A percentile compares a stretch with the other conserved stretches of the same genome.
Evolutionary conservation across 2,888 invertebrate species (phyloP).

Genomic region (Melinaea menophilus): DNA sequence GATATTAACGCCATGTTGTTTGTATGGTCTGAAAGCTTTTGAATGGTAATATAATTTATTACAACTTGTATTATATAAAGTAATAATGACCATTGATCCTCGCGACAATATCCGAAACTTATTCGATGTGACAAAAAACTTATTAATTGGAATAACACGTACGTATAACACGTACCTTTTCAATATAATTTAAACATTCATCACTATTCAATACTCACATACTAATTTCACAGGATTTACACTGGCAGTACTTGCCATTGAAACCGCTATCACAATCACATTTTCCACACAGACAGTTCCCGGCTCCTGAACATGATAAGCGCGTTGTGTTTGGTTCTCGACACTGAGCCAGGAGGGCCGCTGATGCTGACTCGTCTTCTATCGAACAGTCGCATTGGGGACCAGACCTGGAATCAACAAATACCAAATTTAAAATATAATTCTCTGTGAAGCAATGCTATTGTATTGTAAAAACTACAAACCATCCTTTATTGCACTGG

Average conservation of each 20-base stretch:
- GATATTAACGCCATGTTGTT: not conserved
- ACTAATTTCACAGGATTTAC: slow-evolving; percentile 74
- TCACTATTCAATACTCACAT: slow-evolving; percentile 48
- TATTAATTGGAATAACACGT: no score
- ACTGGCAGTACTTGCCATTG: slow-evolving; percentile 80
- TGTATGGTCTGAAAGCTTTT: not conserved
- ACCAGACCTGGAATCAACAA: slow-evolving; percentile 64
- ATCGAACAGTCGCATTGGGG: slow-evolving; percentile 75
- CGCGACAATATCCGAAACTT: no score
- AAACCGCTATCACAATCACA: slow-evolving; percentile 83
- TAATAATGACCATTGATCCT: no score
- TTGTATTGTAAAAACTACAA: slow-evolving; percentile 26
- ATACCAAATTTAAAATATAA: not conserved
- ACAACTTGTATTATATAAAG: no score
- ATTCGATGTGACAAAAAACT: no score
- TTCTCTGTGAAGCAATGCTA: not conserved
- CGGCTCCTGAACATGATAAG: slow-evolving; percentile 82
- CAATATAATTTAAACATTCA: no score
- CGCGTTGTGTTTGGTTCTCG: slow-evolving; percentile 58
- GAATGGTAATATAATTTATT: no score
- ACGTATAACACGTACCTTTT: no score
- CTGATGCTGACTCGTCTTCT: slow-evolving; percentile 63
- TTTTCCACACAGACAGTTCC: slow-evolving; percentile 86
- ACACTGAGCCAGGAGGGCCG: slow-evolving; percentile 54
- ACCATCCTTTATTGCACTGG: slow-evolving; percentile 81